phyloP scores from a whole-genome alignment of 2,113 vertebrate genomes.

The Lampris megalopsis region DNA sequence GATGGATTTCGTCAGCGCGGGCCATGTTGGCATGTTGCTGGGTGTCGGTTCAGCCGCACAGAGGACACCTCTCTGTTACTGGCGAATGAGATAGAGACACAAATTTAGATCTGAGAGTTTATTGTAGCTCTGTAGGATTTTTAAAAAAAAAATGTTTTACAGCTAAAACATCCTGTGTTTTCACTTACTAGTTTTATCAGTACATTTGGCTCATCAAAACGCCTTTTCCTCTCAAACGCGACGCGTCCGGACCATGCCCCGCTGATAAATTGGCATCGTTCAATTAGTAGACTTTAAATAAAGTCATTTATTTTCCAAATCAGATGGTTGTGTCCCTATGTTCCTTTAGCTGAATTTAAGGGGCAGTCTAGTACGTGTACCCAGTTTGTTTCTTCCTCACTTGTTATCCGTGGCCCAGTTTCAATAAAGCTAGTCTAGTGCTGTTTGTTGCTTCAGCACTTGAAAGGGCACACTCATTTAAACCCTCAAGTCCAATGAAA shows the following conservation, averaged over 20 bases:
- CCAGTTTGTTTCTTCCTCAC: conserved; percentile 18
- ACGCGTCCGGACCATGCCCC: conserved; percentile 2
- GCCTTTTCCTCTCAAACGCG: not conserved
- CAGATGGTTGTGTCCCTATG: conserved; percentile 25
- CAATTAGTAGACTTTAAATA: not conserved
- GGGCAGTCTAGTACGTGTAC: not conserved
- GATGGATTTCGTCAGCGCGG: not conserved
- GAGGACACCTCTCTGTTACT: not conserved
- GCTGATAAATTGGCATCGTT: not conserved
- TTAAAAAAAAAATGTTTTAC: not conserved
- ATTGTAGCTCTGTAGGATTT: not conserved
- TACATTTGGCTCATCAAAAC: not conserved
- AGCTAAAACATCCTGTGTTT: not conserved
- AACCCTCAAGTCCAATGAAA: conserved; percentile 57
- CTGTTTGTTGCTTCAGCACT: conserved; percentile 41
- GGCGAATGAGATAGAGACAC: not conserved
- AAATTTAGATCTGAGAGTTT: not conserved
- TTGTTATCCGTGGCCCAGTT: conserved; percentile 46
- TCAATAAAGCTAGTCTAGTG: conserved; percentile 48
- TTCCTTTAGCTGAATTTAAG: conserved; percentile 10
- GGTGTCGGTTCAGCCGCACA: not conserved
- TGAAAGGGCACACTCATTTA: conserved; percentile 39
- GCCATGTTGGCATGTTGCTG: not conserved
- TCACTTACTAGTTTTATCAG: not conserved
- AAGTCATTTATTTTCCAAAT: conserved; percentile 23